These are phyloP conservation scores for Threskiornis aethiopicus DNA, from an alignment of 2,797 vertebrate species.

Conservation along the genomic window DNA sequence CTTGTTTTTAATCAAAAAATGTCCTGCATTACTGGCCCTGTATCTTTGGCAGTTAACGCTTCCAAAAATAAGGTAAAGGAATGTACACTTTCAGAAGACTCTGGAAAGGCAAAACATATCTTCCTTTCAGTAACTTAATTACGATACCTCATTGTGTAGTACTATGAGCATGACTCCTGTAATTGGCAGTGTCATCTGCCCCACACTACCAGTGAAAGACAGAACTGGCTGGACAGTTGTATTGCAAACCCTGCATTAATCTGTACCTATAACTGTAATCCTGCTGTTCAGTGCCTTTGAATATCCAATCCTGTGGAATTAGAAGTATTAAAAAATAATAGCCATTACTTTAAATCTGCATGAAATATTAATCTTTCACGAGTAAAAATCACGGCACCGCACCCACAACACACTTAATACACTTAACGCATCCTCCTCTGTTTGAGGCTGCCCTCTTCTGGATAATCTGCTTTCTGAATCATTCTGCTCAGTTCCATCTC, in stretches of 20 bases:
- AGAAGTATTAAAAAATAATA: neutral
- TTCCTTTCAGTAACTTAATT: neutral
- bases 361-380: neutral
- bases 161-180: neutral
- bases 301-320: neutral
- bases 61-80: neutral
- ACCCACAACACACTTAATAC: neutral
- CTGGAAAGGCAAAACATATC: neutral
- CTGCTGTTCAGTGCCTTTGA: neutral
- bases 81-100: neutral
- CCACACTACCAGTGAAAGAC: neutral
- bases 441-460: conserved; percentile 60
- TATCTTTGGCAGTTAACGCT: neutral
- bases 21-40: neutral
- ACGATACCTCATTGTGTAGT: neutral
- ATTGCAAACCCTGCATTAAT: neutral
- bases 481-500: neutral
- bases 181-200: neutral
- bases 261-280: neutral
- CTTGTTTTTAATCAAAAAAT: neutral
- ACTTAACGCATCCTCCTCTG: conserved; percentile 71
- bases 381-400: neutral
- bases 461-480: neutral
- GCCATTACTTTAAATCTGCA: neutral
- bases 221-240: neutral